These are phyloP conservation scores for Sparus aurata DNA, from an alignment of 2,797 vertebrate species.

Conservation along the genomic window DNA sequence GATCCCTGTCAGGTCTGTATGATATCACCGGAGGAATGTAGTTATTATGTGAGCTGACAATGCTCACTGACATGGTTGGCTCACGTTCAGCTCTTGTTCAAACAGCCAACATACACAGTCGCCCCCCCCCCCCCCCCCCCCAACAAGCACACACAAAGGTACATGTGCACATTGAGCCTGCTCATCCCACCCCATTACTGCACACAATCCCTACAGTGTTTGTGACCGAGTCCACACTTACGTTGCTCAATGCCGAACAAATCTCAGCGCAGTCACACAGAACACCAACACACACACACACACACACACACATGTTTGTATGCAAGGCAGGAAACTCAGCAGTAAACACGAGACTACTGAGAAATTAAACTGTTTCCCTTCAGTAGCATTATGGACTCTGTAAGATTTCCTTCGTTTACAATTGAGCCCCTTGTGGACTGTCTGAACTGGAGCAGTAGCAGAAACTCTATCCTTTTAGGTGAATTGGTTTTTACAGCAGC, in stretches of 20 bases:
- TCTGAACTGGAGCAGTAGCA: conserved; percentile 39
- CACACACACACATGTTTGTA: not conserved
- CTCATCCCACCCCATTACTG: conserved; percentile 73
- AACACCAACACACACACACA: conserved; percentile 3
- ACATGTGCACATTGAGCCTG: conserved; percentile 46
- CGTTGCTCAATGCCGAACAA: conserved; percentile 40
- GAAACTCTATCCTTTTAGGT: conserved; percentile 60
- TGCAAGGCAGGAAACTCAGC: conserved; percentile 27
- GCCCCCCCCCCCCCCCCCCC: not conserved
- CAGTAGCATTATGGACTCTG: conserved; percentile 46
- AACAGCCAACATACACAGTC: conserved; percentile 52
- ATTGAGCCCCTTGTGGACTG: conserved; percentile 25
- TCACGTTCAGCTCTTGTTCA: conserved; percentile 63
- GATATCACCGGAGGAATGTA: conserved; percentile 69
- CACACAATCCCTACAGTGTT: conserved; percentile 75
- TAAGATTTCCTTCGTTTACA: conserved; percentile 55
- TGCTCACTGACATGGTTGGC: conserved; percentile 65
- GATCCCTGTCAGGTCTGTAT: conserved; percentile 55
- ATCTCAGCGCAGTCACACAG: conserved; percentile 29
- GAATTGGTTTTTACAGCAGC: conserved; percentile 60
- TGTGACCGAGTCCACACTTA: conserved; percentile 42
- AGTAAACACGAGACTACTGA: conserved; percentile 41
- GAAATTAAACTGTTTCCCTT: conserved; percentile 53
- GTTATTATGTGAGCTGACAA: conserved; percentile 65
- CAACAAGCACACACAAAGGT: conserved; percentile 39